These are phyloP conservation scores for Tachina lurida DNA, from an alignment of 2,888 invertebrate species.

Conservation along the genomic window DNA sequence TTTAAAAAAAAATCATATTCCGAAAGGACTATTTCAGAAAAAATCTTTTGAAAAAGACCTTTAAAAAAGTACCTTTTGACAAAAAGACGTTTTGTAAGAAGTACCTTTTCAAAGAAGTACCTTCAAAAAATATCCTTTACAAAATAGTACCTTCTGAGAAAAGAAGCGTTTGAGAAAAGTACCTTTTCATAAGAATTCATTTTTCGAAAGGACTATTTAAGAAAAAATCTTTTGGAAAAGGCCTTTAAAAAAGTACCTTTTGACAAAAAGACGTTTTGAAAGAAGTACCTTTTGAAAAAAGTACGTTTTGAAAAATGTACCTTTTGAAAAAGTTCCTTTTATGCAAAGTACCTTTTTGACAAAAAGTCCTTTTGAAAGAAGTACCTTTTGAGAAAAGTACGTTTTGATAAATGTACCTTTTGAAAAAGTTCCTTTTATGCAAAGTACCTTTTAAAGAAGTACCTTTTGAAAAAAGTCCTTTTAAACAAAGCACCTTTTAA, in stretches of 20 bases:
- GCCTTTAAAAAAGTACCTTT: background rate
- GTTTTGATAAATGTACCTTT: background rate
- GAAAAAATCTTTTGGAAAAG: background rate
- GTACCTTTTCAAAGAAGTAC: background rate
- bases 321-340: background rate
- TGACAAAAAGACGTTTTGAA: background rate
- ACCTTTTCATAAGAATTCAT: no score
- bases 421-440: background rate
- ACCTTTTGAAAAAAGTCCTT: background rate
- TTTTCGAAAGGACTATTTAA: no score
- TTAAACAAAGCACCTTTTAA: no score
- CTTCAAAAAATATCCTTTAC: background rate
- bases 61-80: no score
- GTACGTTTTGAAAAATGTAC: background rate
- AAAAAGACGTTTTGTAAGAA: no score
- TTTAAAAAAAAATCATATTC: background rate
- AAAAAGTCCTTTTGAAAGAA: background rate
- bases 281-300: background rate
- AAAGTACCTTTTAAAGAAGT: background rate
- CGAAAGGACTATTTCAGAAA: no score
- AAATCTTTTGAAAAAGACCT: no score
- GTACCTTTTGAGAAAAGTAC: background rate
- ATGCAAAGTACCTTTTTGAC: background rate
- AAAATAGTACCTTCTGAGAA: background rate
- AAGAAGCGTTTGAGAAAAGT: no score